phyloP scores from a whole-genome alignment of 2,113 vertebrate species.

The Alligator sinensis region DNA sequence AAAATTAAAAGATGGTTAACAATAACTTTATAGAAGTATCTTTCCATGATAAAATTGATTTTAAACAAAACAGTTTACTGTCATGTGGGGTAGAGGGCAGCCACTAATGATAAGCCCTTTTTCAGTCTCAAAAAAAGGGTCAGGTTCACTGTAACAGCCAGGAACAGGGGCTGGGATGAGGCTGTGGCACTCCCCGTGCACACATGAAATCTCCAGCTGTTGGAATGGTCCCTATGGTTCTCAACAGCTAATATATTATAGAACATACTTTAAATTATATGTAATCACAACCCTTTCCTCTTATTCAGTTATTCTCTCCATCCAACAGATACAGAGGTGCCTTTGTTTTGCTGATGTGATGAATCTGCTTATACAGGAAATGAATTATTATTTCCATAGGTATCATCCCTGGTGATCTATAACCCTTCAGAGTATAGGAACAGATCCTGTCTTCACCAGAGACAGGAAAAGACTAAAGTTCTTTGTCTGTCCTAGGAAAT shows the following conservation, averaged over 20 bases:
- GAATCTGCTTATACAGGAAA: neutral
- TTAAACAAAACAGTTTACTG: no score
- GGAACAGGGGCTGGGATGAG: no score
- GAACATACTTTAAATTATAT: neutral
- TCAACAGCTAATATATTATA: neutral
- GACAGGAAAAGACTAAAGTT: neutral
- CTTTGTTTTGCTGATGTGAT: neutral
- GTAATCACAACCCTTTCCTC: neutral
- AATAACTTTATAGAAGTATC: neutral
- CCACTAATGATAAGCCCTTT: no score
- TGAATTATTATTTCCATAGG: neutral
- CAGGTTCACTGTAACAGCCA: no score
- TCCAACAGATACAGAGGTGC: neutral
- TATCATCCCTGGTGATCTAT: neutral
- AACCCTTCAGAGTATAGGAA: neutral
- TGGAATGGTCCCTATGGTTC: neutral
- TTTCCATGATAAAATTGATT: neutral
- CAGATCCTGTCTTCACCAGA: neutral
- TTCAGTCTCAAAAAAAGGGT: no score
- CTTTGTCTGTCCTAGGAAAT: no score
- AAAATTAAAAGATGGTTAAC: neutral
- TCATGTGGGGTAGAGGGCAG: no score
- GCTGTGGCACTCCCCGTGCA: no score
- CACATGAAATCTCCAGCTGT: neutral
- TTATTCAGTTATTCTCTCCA: rapidly evolving